Conservation (phyloP, 2,888 invertebrate species). For the Tetramorium bicarinatum region DNA sequence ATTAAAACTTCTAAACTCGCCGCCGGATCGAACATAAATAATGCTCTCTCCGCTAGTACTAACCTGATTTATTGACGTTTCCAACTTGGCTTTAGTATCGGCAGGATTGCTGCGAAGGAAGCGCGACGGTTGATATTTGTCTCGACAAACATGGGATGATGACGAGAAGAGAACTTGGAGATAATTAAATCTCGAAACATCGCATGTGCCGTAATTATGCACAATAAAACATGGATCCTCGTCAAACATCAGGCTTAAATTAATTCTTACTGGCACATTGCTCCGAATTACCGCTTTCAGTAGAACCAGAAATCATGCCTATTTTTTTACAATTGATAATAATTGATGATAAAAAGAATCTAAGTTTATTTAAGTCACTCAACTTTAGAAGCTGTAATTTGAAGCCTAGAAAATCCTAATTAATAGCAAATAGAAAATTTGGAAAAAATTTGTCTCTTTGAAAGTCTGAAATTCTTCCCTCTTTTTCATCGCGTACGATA, state of each 20-base stretch:
- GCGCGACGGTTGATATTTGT: constrained; percentile 47
- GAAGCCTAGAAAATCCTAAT: neutral
- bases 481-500: neutral
- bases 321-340: neutral
- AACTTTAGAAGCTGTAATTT: neutral
- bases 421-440: constrained; percentile 1
- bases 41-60: constrained; percentile 58
- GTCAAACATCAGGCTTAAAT: constrained; percentile 47
- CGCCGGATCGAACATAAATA: constrained; percentile 69
- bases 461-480: neutral
- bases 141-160: constrained; percentile 12
- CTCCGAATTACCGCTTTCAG: neutral
- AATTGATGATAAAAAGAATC: neutral
- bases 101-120: constrained; percentile 33
- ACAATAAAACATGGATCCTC: constrained; percentile 64
- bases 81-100: constrained; percentile 32
- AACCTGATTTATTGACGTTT: constrained; percentile 63
- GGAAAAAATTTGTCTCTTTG: neutral
- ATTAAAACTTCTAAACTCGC: constrained; percentile 76
- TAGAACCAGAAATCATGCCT: neutral
- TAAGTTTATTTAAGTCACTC: neutral
- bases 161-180: constrained; percentile 20
- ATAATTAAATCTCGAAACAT: constrained; percentile 48
- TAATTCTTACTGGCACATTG: neutral
- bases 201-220: constrained; percentile 22